These are phyloP conservation scores for Bombus waltoni DNA, from an alignment of 1,140 invertebrate genomes.

Conservation along the genomic window DNA sequence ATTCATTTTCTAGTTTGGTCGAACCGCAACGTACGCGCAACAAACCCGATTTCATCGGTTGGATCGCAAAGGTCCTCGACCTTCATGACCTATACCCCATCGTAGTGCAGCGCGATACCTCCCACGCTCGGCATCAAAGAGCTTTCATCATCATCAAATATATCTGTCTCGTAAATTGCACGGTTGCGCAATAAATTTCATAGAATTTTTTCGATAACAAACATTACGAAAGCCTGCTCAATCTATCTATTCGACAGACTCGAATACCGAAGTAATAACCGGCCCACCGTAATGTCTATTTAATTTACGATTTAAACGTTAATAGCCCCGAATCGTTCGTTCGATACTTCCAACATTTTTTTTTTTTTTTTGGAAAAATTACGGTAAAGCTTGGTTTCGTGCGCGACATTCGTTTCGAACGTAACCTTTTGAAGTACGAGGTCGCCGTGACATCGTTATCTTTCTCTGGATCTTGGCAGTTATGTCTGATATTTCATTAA, in stretches of 20 bases:
- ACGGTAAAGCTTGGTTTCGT: not conserved
- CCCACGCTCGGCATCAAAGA: not conserved
- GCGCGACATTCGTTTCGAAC: not conserved
- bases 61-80: not conserved
- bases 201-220: not conserved
- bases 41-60: not conserved
- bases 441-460: too few relatives aligned
- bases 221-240: not conserved
- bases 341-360: not conserved
- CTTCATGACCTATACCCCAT: not conserved
- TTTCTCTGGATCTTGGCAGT: too few relatives aligned
- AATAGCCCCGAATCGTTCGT: not conserved
- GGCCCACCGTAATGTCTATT: not conserved
- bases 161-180: not conserved
- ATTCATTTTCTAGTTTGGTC: not conserved
- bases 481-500: too few relatives aligned
- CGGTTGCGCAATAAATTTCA: not conserved
- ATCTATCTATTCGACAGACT: not conserved
- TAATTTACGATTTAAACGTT: not conserved
- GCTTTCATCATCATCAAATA: not conserved
- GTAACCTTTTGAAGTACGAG: too few relatives aligned
- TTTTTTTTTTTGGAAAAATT: not conserved
- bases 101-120: not conserved
- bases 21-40: not conserved
- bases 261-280: not conserved